These are phyloP conservation scores for Cirrhinus molitorella DNA, from an alignment of 2,797 vertebrate species.

Conservation along the genomic window DNA sequence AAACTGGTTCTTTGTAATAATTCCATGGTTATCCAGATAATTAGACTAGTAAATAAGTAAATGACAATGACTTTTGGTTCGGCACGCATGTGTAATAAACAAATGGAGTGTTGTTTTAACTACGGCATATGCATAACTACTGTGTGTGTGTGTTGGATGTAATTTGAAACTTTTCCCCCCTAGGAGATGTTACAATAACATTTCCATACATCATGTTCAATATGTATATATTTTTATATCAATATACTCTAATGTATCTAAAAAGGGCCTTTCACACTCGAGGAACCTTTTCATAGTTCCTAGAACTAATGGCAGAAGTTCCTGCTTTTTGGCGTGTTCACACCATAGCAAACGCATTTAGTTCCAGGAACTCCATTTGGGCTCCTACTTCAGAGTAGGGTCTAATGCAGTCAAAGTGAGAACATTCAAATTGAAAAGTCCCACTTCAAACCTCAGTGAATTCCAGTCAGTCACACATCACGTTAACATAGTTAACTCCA, in stretches of 20 bases:
- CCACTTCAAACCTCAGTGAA: no score
- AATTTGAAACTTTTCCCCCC: neutral
- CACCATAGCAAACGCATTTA: no score
- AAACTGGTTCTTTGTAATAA: neutral
- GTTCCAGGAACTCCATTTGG: no score
- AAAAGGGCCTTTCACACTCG: no score
- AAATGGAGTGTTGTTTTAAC: neutral
- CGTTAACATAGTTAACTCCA: no score
- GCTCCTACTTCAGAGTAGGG: no score
- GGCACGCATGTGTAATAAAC: neutral
- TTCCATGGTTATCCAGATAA: neutral
- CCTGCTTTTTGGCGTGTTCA: no score
- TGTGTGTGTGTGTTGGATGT: neutral
- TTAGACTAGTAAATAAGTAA: neutral
- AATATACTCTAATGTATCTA: neutral
- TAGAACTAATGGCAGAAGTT: no score
- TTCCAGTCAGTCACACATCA: no score
- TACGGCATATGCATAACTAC: neutral
- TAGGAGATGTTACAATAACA: neutral
- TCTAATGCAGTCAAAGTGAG: no score
- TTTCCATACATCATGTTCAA: neutral
- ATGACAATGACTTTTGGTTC: neutral
- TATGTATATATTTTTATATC: neutral
- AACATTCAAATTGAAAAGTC: no score
- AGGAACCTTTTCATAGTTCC: no score